Evolutionary conservation across 2,888 invertebrate genomes (phyloP), one percentile per base, ranked within the genome.

Genomic region (Cerceris ruficornis): DNA sequence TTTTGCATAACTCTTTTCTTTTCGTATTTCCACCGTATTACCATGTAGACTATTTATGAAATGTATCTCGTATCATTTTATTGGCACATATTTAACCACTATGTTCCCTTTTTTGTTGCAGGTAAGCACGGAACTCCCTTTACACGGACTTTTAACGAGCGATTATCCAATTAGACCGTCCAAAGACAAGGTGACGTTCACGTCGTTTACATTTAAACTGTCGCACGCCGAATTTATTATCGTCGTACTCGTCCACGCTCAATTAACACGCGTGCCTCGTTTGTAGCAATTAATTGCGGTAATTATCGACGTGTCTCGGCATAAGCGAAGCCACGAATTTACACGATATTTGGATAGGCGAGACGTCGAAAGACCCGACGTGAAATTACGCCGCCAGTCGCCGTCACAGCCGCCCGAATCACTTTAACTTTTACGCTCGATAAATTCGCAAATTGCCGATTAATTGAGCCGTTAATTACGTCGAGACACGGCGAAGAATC

Each of bases 31-130:
- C 28, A 28, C 28, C 1, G 28, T 28, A 28, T 28, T 28, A 28
- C 28, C 28, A 28, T 28, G 28, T 28, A 28, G 28, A 28, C 28
- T 28, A 28, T 28, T 28, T 28, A 28, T 28, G 28, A 28, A 28
- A 28, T 28, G 28, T 28, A 28, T 28, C 28, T 28, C 28, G 28
- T 43, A 15, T 43, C 5, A 4, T 15, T 6, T 14, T 28, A 28
- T 28, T 13, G 6, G 15, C 28, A 14, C 15, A 55, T 69, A 11
- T 59, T 65, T 52, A 8, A 79, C 13, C 17, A 14, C 46, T 54
- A 7, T 15, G 17, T 62, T 11, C 1, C 57, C 49, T 59, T 69
- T 28, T 69, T 42, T 81, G 81, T 81, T 81, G n/a, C 76, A 81
- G 80, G 81, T 81, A 80, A 81, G 81, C 81, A 74, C 61, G 0